These are phyloP conservation scores for Sebastes schlegelii DNA, from an alignment of 2,113 vertebrate species.

Conservation along the genomic window DNA sequence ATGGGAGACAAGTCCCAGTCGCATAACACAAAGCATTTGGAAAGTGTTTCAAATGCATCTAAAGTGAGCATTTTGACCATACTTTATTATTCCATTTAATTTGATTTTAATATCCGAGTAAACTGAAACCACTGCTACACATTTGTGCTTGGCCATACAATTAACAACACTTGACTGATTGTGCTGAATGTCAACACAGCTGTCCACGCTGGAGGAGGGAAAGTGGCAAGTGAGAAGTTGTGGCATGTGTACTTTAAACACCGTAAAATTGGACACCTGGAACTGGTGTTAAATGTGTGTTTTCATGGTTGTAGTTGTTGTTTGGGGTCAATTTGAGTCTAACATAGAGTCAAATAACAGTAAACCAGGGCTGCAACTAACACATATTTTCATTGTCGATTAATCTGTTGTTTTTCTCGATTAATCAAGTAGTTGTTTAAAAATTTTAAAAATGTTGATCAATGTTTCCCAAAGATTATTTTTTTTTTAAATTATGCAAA, in stretches of 20 bases:
- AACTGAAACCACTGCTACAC: neutral
- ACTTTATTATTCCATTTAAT: neutral
- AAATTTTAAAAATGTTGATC: too few species aligned
- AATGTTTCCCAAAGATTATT: too few species aligned
- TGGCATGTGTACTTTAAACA: constrained; percentile 9
- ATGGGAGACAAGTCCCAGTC: neutral
- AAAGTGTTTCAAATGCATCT: neutral
- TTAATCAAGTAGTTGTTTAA: too few species aligned
- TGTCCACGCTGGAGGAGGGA: constrained; percentile 8
- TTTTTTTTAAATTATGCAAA: too few species aligned
- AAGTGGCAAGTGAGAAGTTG: neutral
- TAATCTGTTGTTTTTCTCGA: too few species aligned
- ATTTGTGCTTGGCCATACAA: neutral
- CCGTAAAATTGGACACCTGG: neutral
- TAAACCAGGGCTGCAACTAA: too few species aligned
- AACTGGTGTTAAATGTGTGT: neutral
- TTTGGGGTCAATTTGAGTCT: neutral
- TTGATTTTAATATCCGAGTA: neutral
- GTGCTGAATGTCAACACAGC: constrained; percentile 17
- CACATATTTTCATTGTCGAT: too few species aligned
- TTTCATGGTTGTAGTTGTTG: neutral
- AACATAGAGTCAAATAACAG: neutral
- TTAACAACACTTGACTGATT: neutral
- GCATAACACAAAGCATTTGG: neutral
- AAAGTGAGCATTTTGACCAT: neutral